Conservation (phyloP, 1,140 invertebrate species). For the Tetramorium parvispinum region DNA sequence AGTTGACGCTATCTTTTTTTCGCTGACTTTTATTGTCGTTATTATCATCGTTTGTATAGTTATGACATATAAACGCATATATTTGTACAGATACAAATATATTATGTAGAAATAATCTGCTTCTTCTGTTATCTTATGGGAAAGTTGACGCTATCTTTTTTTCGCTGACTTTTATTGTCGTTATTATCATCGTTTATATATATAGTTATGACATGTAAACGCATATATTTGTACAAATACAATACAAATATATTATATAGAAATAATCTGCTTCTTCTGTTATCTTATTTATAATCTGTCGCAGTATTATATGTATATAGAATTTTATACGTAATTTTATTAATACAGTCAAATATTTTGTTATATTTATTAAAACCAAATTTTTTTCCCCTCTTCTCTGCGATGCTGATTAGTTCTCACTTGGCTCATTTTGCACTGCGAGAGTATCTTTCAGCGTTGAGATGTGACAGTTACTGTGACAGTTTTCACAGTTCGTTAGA, state of each 20-base stretch:
- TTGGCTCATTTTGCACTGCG: too few relatives aligned
- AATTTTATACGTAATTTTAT: not conserved
- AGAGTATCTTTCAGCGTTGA: too few relatives aligned
- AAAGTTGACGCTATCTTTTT: not conserved
- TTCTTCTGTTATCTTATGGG: not conserved
- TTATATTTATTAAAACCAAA: not conserved
- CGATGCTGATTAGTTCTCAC: too few relatives aligned
- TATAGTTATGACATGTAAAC: not conserved
- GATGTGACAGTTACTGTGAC: too few relatives aligned
- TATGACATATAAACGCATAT: not conserved
- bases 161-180: not conserved
- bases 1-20: not conserved
- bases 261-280: not conserved
- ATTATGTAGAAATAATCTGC: not conserved
- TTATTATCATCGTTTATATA: not conserved
- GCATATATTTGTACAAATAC: not conserved
- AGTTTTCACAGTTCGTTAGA: too few relatives aligned
- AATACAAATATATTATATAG: not conserved
- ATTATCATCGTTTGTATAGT: not conserved
- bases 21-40: constrained; percentile 7
- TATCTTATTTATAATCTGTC: not conserved
- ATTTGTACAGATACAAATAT: not conserved
- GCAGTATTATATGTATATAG: not conserved
- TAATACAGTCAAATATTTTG: not conserved
- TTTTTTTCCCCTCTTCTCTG: not conserved